Conservation (phyloP, 2,888 invertebrate species). For the Drosophila anomalata region DNA sequence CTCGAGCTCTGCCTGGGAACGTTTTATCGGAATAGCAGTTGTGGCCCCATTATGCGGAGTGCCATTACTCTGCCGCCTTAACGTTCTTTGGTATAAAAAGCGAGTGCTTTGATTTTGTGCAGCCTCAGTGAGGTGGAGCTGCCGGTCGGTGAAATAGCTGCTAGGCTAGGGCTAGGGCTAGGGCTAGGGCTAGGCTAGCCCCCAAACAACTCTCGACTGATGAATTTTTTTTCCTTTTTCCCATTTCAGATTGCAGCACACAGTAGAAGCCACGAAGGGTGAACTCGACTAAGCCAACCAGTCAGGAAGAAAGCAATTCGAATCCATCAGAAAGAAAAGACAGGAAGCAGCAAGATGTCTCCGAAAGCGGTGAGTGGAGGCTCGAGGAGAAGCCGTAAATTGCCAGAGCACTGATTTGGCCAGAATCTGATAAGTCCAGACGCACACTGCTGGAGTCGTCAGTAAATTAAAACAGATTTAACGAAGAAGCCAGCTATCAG, state of each 20-base stretch:
- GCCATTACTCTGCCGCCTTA: neutral
- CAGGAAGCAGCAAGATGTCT: conserved; percentile 85
- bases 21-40: neutral
- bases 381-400: neutral
- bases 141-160: neutral
- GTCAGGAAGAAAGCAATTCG: conserved; percentile 25
- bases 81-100: conserved; percentile 3
- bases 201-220: neutral
- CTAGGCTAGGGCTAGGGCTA: too few relatives aligned
- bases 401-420: neutral
- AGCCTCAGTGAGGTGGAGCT: neutral
- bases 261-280: conserved; percentile 20
- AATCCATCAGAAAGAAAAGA: conserved; percentile 46
- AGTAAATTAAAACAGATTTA: conserved; percentile 25
- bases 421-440: neutral
- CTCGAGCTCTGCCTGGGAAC: neutral
- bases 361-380: conserved; percentile 87
- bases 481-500: conserved; percentile 8
- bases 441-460: neutral
- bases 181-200: too few relatives aligned
- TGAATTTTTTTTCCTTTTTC: neutral
- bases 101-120: neutral
- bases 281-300: conserved; percentile 4
- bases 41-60: neutral
- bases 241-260: conserved; percentile 48